Percentiles rank a stretch among this genome's conserved stretches.
phyloP scores from a whole-genome alignment of 2,888 invertebrate species.

The Agonopterix arenella region DNA sequence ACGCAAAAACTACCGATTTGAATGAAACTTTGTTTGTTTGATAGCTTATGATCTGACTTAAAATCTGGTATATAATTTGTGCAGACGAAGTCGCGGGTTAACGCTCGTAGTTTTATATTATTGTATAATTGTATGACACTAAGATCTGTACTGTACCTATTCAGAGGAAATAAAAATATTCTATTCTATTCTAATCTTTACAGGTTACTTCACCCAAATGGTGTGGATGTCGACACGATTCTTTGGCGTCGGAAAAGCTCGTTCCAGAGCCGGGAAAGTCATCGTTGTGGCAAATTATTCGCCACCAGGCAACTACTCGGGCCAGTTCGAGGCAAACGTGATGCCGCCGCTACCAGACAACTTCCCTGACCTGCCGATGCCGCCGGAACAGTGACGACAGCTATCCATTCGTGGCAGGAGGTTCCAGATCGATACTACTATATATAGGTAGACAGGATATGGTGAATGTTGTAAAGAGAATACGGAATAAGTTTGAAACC shows the following conservation, averaged over 20 bases:
- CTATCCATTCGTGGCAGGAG: slow-evolving; percentile 64
- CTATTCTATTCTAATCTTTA: neutral
- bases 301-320: slow-evolving; percentile 87
- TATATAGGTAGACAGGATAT: slow-evolving; percentile 16
- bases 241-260: slow-evolving; percentile 89
- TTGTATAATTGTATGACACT: too few species aligned
- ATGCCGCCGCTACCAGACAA: slow-evolving; percentile 82
- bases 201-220: slow-evolving; percentile 92
- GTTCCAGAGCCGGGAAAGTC: slow-evolving; percentile 85
- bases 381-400: slow-evolving; percentile 58
- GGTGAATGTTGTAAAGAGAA: too few species aligned
- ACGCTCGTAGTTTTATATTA: too few species aligned
- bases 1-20: too few species aligned
- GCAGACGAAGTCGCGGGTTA: too few species aligned
- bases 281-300: slow-evolving; percentile 91
- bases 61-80: too few species aligned
- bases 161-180: too few species aligned
- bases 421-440: slow-evolving; percentile 57
- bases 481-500: too few species aligned
- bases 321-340: slow-evolving; percentile 87
- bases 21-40: too few species aligned
- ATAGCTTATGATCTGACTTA: too few species aligned
- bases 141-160: too few species aligned
- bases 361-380: slow-evolving; percentile 57
- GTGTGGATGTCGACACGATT: slow-evolving; percentile 87